Evolutionary conservation across 1,140 invertebrate species (phyloP).

Genomic region (Paracyclopina nana): DNA sequence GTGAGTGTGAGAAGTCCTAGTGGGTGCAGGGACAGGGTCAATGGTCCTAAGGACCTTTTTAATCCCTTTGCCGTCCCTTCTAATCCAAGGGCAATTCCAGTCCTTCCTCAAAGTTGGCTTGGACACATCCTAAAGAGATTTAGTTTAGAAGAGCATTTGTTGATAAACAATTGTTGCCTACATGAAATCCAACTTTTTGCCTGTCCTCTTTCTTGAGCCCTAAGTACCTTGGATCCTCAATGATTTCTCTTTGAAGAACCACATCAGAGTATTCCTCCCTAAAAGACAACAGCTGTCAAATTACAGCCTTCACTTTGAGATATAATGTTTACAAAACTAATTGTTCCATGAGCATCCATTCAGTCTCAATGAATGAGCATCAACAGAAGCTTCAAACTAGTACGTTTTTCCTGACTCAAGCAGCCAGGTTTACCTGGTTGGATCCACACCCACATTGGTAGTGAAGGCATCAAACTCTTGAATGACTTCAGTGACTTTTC

Average conservation of each 20-base stretch:
- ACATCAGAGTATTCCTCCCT: no score
- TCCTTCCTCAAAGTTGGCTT: constrained; percentile 3
- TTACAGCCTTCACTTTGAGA: no score
- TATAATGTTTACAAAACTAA: no score
- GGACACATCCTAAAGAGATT: neutral
- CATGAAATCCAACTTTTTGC: neutral
- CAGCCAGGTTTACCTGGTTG: no score
- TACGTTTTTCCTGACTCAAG: no score
- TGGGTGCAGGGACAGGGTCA: neutral
- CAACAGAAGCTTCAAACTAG: no score
- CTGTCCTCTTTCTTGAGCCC: neutral
- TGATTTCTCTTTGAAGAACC: no score
- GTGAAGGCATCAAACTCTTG: constrained; percentile 1
- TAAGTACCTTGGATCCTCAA: neutral
- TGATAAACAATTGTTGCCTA: no score
- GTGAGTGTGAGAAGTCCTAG: neutral
- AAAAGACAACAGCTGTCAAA: no score
- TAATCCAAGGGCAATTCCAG: constrained; percentile 4
- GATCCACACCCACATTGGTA: neutral
- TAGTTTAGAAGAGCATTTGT: no score
- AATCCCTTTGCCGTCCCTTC: neutral
- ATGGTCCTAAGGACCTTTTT: neutral
- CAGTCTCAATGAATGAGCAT: no score
- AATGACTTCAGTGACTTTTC: neutral
- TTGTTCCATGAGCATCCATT: no score